phyloP scores from a whole-genome alignment of 2,113 vertebrate genomes.

The Rhea americana region DNA sequence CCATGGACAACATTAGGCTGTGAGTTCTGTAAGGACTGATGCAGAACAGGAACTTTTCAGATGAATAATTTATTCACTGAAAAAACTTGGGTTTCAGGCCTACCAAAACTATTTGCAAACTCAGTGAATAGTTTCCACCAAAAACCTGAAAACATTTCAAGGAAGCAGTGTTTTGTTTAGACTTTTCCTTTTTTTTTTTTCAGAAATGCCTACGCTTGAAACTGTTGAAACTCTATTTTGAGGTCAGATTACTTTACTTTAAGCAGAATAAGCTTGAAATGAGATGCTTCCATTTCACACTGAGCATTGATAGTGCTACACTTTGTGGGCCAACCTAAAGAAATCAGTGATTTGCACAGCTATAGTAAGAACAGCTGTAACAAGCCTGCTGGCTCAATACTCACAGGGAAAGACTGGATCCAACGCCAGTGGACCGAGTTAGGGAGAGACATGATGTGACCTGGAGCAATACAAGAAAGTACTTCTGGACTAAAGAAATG shows the following conservation, averaged over 20 bases:
- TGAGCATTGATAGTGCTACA: not conserved
- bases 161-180: not conserved
- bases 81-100: not conserved
- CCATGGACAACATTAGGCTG: not conserved
- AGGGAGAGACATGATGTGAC: not conserved
- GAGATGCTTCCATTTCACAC: not conserved
- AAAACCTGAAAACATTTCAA: conserved; percentile 22
- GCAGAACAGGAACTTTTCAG: not conserved
- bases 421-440: not conserved
- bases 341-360: not conserved
- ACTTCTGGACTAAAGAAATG: not conserved
- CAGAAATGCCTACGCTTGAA: not conserved
- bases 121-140: conserved; percentile 49
- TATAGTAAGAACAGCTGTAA: not conserved
- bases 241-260: not conserved
- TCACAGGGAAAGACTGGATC: not conserved
- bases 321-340: not conserved
- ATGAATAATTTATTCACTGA: not conserved
- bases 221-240: not conserved
- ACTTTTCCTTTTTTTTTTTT: not conserved
- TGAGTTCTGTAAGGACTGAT: not conserved
- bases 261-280: not conserved
- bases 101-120: conserved; percentile 43
- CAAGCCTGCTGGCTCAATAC: accelerated
- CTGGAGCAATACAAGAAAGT: not conserved